These are phyloP conservation scores for Clanis bilineata DNA, from an alignment of 2,888 invertebrate genomes.

Conservation along the genomic window DNA sequence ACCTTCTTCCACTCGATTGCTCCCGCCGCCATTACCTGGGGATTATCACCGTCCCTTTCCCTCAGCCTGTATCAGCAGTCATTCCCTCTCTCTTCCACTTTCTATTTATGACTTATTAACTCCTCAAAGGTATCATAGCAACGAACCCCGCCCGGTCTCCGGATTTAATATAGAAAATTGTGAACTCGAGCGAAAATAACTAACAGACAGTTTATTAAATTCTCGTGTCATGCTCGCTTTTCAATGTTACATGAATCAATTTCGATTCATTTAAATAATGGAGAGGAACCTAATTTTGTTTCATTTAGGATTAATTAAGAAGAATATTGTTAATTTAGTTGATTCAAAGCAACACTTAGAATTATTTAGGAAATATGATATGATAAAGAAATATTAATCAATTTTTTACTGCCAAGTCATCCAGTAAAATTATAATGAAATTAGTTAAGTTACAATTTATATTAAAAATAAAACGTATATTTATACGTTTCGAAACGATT, in stretches of 20 bases:
- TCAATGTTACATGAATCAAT: slow-evolving; percentile 15
- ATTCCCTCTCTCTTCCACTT: slow-evolving; percentile 51
- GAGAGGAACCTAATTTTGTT: background rate
- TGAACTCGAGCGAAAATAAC: slow-evolving; percentile 69
- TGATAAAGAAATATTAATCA: too few species aligned
- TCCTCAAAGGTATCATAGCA: slow-evolving; percentile 80
- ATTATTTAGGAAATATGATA: too few species aligned
- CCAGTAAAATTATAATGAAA: too few species aligned
- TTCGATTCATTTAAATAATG: background rate
- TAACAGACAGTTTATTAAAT: slow-evolving; percentile 76
- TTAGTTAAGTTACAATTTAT: too few species aligned
- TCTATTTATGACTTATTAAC: slow-evolving; percentile 82
- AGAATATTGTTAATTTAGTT: background rate
- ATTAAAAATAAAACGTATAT: too few species aligned
- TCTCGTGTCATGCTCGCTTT: slow-evolving; percentile 33
- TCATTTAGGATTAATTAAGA: background rate
- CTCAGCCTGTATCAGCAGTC: slow-evolving; percentile 35
- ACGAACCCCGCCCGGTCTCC: slow-evolving; percentile 62
- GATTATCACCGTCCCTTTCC: slow-evolving; percentile 51
- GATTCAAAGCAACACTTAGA: too few species aligned
- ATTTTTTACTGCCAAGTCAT: too few species aligned
- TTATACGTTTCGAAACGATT: too few species aligned
- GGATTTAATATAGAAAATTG: slow-evolving; percentile 80
- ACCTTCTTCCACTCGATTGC: slow-evolving; percentile 81
- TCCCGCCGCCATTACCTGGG: slow-evolving; percentile 69